Evolutionary conservation across 2,888 invertebrate species (phyloP), one percentile per base, ranked within the genome.

Genomic region (Lordiphosa fenestrarum): DNA sequence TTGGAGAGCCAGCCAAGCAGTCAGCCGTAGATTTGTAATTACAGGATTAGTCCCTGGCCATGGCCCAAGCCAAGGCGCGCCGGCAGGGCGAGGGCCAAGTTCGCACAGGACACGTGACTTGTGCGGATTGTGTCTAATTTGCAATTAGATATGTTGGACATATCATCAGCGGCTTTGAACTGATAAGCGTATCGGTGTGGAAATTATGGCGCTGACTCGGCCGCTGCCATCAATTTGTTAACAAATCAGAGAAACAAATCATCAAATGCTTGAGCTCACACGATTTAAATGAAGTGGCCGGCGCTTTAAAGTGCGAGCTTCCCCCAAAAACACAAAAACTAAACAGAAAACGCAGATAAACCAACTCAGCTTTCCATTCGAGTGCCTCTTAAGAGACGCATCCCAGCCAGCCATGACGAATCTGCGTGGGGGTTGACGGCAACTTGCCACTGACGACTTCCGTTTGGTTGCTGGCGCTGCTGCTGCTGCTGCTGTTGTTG

Each of bases 21-120:
- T 61, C 62, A 70, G 60, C 68, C 69, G 47, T 70, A 58, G 83
- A 65, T 80, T 78, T 83, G 73, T 83, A 78, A 83, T 78, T 78
- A 78, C 73, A 63, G 76, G 68, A 80, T 80, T 78, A 83, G 84
- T 69, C 49, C 64, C 56, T 62, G 53, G 48, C 50, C 60, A 59
- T 65, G 61, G 55, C 38, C 36, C 51, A 21, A 36, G 41, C 58
- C 38, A 50, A n/a, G 38, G 21, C 19, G 12, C 12, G 13, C 35
- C 48, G 53, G 38, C 9, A 51, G 19, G 35, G 42, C 19, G 6
- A 38, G 9, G 9, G 53, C 7, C 23, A 38, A 37, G 41, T 57
- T 51, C 19, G 41, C 40, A 41, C 7, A 10, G 37, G 55, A 40
- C 74, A 77, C 66, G 66, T 65, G 64, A 66, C 69, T 6, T 21